phyloP scores from a whole-genome alignment of 2,797 vertebrate genomes.

The Numenius phaeopus region DNA sequence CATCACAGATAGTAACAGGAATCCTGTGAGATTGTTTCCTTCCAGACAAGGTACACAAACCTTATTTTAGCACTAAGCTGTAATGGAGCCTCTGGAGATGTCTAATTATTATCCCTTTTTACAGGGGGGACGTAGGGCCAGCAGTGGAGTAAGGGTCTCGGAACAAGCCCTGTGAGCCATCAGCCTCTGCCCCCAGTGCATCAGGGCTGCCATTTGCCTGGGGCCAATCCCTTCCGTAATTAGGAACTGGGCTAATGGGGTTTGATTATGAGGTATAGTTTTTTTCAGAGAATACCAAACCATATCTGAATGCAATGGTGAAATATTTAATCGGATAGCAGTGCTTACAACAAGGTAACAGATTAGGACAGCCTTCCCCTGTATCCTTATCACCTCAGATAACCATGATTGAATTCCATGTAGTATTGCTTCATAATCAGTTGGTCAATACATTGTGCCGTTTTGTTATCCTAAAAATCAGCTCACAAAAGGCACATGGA shows the following conservation, averaged over 20 bases:
- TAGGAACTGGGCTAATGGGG: neutral
- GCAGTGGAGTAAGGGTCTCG: neutral
- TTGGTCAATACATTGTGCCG: neutral
- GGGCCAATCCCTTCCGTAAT: neutral
- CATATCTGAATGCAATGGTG: neutral
- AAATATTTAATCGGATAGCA: neutral
- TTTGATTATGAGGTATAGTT: neutral
- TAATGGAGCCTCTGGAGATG: neutral
- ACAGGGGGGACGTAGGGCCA: neutral
- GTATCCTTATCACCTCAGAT: neutral
- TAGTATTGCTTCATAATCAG: neutral
- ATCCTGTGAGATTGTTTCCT: constrained; percentile 34
- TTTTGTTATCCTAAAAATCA: neutral
- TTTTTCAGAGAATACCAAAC: neutral
- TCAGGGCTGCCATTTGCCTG: neutral
- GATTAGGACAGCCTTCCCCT: neutral
- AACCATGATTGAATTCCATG: accelerated
- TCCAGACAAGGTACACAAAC: constrained; percentile 57
- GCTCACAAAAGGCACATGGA: neutral
- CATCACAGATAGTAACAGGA: neutral
- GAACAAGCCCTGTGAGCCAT: accelerated
- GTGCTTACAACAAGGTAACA: neutral
- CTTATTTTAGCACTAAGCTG: constrained; percentile 25
- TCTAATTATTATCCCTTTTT: neutral
- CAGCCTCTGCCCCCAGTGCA: neutral